Percentiles rank a stretch among this genome's conserved stretches.
Conservation (phyloP, 2,888 invertebrate genomes). For the Panorpa germanica region DNA sequence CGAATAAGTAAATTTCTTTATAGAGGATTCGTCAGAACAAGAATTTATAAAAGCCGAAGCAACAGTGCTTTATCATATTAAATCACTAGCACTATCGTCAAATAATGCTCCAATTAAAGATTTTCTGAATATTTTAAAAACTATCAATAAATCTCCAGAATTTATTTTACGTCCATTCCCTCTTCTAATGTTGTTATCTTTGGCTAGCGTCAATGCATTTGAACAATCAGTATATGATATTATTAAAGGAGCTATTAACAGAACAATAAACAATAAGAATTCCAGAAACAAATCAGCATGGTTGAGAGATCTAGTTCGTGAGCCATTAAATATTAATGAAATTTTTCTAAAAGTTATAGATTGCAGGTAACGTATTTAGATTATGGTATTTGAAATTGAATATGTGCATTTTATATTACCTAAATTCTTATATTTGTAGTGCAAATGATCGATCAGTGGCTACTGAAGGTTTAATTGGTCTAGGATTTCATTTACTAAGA, state of each 20-base stretch:
- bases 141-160: constrained; percentile 32
- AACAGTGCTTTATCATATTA: constrained; percentile 37
- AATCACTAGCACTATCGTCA: too few species aligned
- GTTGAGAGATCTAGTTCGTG: constrained; percentile 28
- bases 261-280: constrained; percentile 18
- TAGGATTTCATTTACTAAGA: constrained; percentile 28
- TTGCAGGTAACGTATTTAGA: constrained; percentile 29
- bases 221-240: constrained; percentile 25
- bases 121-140: too few species aligned
- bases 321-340: constrained; percentile 20
- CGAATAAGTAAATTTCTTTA: constrained; percentile 9
- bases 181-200: constrained; percentile 34
- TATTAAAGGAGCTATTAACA: constrained; percentile 18
- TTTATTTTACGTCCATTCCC: constrained; percentile 40
- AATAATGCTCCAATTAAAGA: too few species aligned
- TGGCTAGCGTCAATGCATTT: too few species aligned
- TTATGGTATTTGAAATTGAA: too few species aligned
- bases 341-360: constrained; percentile 25
- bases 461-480: constrained; percentile 30
- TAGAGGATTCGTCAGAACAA: constrained; percentile 25
- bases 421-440: too few species aligned
- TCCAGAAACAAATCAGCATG: constrained; percentile 25
- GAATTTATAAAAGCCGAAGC: constrained; percentile 38
- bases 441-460: too few species aligned
- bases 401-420: too few species aligned